phyloP scores from a whole-genome alignment of 2,888 invertebrate genomes.

The Corbicula japonica region DNA sequence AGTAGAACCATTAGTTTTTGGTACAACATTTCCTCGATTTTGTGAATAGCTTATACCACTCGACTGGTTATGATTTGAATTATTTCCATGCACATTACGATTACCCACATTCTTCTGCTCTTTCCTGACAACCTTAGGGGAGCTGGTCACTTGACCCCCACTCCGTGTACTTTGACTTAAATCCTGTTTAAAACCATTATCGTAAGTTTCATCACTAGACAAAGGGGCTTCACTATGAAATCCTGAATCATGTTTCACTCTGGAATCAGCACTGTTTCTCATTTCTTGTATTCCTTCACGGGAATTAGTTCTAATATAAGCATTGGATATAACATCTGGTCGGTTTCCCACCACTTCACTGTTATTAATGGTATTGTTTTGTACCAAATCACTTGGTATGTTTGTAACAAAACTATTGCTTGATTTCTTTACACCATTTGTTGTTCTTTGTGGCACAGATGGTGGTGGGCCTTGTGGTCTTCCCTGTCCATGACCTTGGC shows the following conservation, averaged over 20 bases:
- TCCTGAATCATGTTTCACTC: conserved; percentile 54
- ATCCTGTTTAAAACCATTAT: conserved; percentile 59
- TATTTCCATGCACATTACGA: conserved; percentile 24
- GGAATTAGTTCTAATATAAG: conserved; percentile 4
- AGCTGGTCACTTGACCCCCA: conserved; percentile 50
- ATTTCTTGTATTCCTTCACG: conserved; percentile 6
- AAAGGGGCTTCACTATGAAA: conserved; percentile 51
- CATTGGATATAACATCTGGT: conserved; percentile 39
- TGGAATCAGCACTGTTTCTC: conserved; percentile 2
- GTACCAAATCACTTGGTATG: too few relatives aligned
- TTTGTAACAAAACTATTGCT: too few relatives aligned
- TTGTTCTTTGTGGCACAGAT: conserved; percentile 42
- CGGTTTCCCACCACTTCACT: too few relatives aligned
- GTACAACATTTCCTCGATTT: too few relatives aligned
- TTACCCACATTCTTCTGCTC: neutral
- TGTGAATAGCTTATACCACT: too few relatives aligned
- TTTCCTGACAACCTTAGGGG: conserved; percentile 30
- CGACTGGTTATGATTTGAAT: conserved; percentile 23
- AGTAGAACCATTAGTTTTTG: too few relatives aligned
- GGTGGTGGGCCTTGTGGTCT: conserved; percentile 54
- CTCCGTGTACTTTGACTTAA: conserved; percentile 29
- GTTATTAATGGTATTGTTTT: too few relatives aligned
- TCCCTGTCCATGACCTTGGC: conserved; percentile 13
- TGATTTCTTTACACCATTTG: too few relatives aligned
- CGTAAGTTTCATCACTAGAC: conserved; percentile 53